A percentile compares a stretch with the other conserved stretches of the same genome.
These are phyloP conservation scores for Anthopleura sola DNA, from an alignment of 64 coral and sea anemone genomes.

Conservation along the genomic window DNA sequence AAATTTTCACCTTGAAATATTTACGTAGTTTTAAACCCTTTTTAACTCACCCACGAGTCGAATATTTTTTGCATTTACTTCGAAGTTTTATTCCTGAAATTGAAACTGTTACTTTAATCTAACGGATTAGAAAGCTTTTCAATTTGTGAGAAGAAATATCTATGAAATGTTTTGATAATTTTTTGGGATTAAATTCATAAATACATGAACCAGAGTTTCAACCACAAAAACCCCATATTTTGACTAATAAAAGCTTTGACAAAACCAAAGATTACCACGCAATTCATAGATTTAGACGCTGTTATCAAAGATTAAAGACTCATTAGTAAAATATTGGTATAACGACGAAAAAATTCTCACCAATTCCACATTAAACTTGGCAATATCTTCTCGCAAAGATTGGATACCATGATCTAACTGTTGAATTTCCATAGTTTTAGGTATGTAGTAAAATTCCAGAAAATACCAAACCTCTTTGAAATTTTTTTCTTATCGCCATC, in stretches of 20 bases:
- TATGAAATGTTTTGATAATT: no score
- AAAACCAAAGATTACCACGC: neutral
- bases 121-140: no score
- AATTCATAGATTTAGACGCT: neutral
- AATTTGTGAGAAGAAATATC: no score
- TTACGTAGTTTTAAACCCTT: no score
- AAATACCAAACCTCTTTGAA: neutral
- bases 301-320: conserved; percentile 1
- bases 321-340: neutral
- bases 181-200: neutral
- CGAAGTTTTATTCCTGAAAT: no score
- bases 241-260: neutral
- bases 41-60: no score
- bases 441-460: neutral
- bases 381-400: neutral
- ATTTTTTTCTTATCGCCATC: neutral
- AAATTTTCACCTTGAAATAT: no score
- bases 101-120: no score
- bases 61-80: no score
- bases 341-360: neutral
- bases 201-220: neutral
- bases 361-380: neutral
- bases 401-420: neutral
- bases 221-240: neutral
- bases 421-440: neutral